Base-by-base conservation (phyloP, 1,140 invertebrate genomes). In the Lasaia peninsularis region DNA sequence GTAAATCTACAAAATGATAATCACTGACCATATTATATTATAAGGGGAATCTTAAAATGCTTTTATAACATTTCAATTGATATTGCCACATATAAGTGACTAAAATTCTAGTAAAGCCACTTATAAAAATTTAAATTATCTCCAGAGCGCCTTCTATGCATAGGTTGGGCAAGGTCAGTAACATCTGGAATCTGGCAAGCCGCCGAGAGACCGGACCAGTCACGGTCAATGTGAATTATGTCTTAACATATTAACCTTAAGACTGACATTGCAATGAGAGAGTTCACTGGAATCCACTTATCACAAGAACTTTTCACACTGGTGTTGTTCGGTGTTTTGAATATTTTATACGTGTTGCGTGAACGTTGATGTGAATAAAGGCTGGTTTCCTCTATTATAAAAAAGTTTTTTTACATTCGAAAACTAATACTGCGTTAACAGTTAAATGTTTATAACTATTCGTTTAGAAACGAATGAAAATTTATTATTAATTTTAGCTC, bases 131-230 rank as follows among this genome's bases (percentile, higher is more conserved):
- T 40, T 40, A 40, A 40, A 40, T 40, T 18, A 40, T 40, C 37
- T 40, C 8, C 37, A 18, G 37, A 40, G 8, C 18, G 14, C 37
- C 14, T 40, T 18, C 9, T 40, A 40, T 40, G 37, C 37, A 40
- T 40, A 54, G 52, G 56, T 74, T 74, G 63, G 56, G 66, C 52
- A 67, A 67, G 72, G 72, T 74, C 67, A 74, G 72, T 71, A 58
- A 69, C 60, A 59, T 57, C 59, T 55, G 53, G 37, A 40, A 52
- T 54, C 60, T 70, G 67, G 67, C 67, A 67, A 34, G 14, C 14
- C 51, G 67, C 67, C 67, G 62, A 37, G 56, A 32, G 64, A 67
- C 51, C 56, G 67, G 58, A 65, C 55, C 40, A 37, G 37, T 50
- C 58, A 52, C 56, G 57, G 53, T 66, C 54, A 62, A 59, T 54